Base-by-base conservation (phyloP, 2,888 invertebrate species). In the Ganaspis brasiliensis region DNA sequence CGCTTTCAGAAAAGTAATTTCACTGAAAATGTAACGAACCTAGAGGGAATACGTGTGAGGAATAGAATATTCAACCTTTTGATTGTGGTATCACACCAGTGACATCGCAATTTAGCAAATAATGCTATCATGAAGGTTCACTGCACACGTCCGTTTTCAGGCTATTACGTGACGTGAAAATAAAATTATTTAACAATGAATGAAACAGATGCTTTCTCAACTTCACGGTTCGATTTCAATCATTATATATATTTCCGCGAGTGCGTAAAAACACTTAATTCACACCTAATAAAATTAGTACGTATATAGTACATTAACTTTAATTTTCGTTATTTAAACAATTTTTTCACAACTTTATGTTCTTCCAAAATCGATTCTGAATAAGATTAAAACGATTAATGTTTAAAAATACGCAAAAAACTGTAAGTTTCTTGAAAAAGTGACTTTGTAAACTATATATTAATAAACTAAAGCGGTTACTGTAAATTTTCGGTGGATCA, bases 121-220 rank as follows among this genome's bases (percentile, higher is more conserved):
- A 67, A 67, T 67, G 45, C 45, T 45, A 45, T 67, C 45, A 67
- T 45, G 67, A n/a, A 31, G 57, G 8, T 59, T 59, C 31, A 59
- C 59, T 59, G 59, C 59, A 59, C 52, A 55, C 21, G 16, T 59
- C 31, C 59, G 31, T 31, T 45, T 26, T 45, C 67, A 40, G 21
- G n/a, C 67, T 45, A n/a, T 45, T 26, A 67, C 67, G 67, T 67
- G 67, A 67, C 45, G 45, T 67, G 67, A 67, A 67, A 67, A 67
- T 67, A 26, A 67, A 67, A 67, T 45, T 21, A 56, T 21, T 10
- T 49, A 26, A 16, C 45, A 67, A 45, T 67, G n/a, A 67, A 67
- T 45, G n/a, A n/a, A 16, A 26, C 40, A 0, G n/a, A 40, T 49
- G 26, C 45, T 67, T 67, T 67, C n/a, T 67, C 67, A 24, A 67